phyloP scores from a whole-genome alignment of 2,797 vertebrate genomes.

The Tarsius wallacei region DNA sequence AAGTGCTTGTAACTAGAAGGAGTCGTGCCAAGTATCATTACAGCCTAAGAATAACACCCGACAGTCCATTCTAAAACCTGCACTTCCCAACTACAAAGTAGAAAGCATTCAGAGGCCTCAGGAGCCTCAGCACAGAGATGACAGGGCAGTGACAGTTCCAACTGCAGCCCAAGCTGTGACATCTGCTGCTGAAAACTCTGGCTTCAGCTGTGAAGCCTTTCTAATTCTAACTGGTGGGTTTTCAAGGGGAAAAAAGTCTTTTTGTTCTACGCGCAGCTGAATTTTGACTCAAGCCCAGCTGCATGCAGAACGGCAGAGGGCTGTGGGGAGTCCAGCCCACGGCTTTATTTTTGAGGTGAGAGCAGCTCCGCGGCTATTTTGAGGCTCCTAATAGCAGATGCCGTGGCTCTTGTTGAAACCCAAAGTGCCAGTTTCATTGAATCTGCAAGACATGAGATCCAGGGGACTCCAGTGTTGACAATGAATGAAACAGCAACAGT shows the following conservation, averaged over 20 bases:
- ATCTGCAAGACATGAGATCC: slow-evolving; percentile 50
- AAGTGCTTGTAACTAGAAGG: neutral
- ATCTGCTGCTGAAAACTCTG: slow-evolving; percentile 35
- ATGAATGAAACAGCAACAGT: slow-evolving; percentile 47
- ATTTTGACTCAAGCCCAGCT: slow-evolving; percentile 69
- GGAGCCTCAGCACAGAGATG: neutral
- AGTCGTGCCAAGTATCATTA: neutral
- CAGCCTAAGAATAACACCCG: neutral
- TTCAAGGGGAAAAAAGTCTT: neutral
- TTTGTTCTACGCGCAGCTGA: slow-evolving; percentile 68
- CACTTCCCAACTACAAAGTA: neutral
- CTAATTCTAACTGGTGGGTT: slow-evolving; percentile 17
- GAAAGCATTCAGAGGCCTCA: neutral
- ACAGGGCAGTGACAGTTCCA: slow-evolving; percentile 34
- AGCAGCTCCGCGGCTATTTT: slow-evolving; percentile 73
- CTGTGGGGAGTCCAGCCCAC: neutral
- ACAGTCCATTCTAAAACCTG: neutral
- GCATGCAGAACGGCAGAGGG: neutral
- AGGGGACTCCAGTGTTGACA: neutral
- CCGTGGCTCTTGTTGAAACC: slow-evolving; percentile 58
- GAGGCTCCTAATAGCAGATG: slow-evolving; percentile 71
- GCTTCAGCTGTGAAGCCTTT: slow-evolving; percentile 53
- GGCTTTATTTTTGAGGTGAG: slow-evolving; percentile 70
- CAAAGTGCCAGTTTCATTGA: slow-evolving; percentile 56
- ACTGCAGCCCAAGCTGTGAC: slow-evolving; percentile 60